A percentile compares a stretch with the other conserved stretches of the same genome.
These are phyloP conservation scores for Papilio polyxenes DNA, from an alignment of 1,140 invertebrate species.

Conservation along the genomic window DNA sequence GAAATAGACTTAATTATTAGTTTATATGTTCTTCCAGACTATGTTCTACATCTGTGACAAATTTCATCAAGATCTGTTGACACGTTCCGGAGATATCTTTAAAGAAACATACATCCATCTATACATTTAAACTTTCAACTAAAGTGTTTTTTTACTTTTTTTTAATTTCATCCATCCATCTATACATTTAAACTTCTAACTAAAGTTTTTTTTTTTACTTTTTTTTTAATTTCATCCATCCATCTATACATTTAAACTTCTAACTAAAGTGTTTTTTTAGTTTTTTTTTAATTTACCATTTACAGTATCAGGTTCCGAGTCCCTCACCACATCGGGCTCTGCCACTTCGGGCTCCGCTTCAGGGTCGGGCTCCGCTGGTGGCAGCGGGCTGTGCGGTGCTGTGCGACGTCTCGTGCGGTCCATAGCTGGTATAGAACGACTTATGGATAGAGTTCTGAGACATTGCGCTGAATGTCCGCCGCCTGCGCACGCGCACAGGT, in stretches of 20 bases:
- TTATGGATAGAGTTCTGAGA: conserved; percentile 66
- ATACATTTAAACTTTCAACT: not conserved
- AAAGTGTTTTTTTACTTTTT: too few species aligned
- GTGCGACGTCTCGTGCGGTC: conserved; percentile 65
- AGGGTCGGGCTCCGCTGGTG: conserved; percentile 54
- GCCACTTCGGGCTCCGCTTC: conserved; percentile 61
- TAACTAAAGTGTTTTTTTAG: too few species aligned
- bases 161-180: too few species aligned
- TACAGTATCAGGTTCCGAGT: conserved; percentile 26
- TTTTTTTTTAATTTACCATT: too few species aligned
- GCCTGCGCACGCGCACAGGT: conserved; percentile 44
- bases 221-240: too few species aligned
- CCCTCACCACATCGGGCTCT: conserved; percentile 49
- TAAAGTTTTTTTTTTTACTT: too few species aligned
- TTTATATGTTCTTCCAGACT: too few species aligned
- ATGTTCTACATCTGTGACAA: too few species aligned
- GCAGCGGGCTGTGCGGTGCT: conserved; percentile 61
- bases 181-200: too few species aligned
- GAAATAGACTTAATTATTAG: too few species aligned
- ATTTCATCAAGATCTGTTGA: too few species aligned
- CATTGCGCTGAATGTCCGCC: conserved; percentile 65
- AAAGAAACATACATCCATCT: not conserved
- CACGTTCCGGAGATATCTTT: too few species aligned
- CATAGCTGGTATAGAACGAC: conserved; percentile 66
- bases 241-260: not conserved